phyloP scores from a whole-genome alignment of 2,888 invertebrate species.

The Antheraea assamensis region DNA sequence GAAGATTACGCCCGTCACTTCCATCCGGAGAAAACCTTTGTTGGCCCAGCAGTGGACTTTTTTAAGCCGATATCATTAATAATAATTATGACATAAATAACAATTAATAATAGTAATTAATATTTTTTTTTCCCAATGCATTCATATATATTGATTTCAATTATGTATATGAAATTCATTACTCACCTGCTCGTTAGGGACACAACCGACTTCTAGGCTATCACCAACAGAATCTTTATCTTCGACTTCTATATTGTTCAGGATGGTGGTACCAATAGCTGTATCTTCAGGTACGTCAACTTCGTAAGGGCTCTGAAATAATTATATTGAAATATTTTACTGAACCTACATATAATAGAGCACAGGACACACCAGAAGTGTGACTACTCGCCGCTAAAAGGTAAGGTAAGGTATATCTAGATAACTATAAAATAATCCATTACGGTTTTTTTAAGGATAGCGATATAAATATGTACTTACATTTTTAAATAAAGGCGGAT shows the following conservation, averaged over 20 bases:
- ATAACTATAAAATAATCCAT: too few species aligned
- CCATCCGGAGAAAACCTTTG: too few species aligned
- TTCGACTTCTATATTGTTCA: slow-evolving; percentile 87
- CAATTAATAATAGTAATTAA: too few species aligned
- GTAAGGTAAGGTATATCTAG: too few species aligned
- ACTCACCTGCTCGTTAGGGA: slow-evolving; percentile 77
- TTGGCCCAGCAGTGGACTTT: too few species aligned
- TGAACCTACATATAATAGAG: neutral
- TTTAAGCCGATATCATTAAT: too few species aligned
- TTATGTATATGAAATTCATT: too few species aligned
- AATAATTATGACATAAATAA: too few species aligned
- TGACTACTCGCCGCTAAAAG: neutral
- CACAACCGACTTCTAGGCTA: slow-evolving; percentile 87
- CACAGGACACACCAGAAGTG: neutral
- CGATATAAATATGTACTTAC: slow-evolving; percentile 80
- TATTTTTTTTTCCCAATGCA: too few species aligned
- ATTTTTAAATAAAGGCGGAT: slow-evolving; percentile 89
- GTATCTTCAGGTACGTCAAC: slow-evolving; percentile 90
- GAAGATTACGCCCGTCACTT: too few species aligned
- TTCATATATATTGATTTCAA: too few species aligned
- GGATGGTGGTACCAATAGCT: slow-evolving; percentile 86
- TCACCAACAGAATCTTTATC: slow-evolving; percentile 92
- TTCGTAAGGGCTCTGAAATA: slow-evolving; percentile 89
- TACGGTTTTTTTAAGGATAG: too few species aligned
- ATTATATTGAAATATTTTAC: slow-evolving; percentile 17